A percentile compares a stretch with the other conserved stretches of the same genome.
These are phyloP conservation scores for Eidolon helvum DNA, from an alignment of 2,113 vertebrate genomes.

Conservation along the genomic window DNA sequence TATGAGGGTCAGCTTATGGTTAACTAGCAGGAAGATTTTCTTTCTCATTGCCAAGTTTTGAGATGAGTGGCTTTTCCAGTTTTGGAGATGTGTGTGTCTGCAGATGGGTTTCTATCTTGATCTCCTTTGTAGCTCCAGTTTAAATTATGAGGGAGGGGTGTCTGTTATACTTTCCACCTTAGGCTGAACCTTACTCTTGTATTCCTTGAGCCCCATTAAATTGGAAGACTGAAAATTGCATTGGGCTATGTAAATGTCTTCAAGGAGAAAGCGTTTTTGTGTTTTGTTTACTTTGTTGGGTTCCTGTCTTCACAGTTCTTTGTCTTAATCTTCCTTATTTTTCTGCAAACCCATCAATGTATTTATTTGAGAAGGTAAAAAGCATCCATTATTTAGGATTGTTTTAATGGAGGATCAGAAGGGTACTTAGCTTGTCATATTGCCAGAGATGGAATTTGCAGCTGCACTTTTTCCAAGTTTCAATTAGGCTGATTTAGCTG, in stretches of 20 bases:
- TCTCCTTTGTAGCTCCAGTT: background rate
- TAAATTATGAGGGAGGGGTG: background rate
- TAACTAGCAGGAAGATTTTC: background rate
- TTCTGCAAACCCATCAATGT: background rate
- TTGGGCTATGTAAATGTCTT: background rate
- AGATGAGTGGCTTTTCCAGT: conserved; percentile 25
- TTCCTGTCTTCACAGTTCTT: conserved; percentile 7
- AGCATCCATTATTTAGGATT: conserved; percentile 27
- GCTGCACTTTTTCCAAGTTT: background rate
- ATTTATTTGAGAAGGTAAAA: conserved; percentile 41
- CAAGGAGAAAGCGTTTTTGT: background rate
- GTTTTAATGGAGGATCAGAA: conserved; percentile 19
- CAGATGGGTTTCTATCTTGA: background rate
- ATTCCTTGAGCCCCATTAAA: background rate
- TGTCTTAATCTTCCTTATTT: conserved; percentile 1
- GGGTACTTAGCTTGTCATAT: background rate
- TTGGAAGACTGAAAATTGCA: background rate
- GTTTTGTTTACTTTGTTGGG: background rate
- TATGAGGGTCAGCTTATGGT: background rate
- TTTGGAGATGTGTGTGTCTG: background rate
- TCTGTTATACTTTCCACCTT: background rate
- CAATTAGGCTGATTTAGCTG: background rate
- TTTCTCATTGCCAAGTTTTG: conserved; percentile 26
- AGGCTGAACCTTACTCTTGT: background rate
- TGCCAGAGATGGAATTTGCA: conserved; percentile 24